phyloP scores from a whole-genome alignment of 2,888 invertebrate species.

The Cephus runcator region DNA sequence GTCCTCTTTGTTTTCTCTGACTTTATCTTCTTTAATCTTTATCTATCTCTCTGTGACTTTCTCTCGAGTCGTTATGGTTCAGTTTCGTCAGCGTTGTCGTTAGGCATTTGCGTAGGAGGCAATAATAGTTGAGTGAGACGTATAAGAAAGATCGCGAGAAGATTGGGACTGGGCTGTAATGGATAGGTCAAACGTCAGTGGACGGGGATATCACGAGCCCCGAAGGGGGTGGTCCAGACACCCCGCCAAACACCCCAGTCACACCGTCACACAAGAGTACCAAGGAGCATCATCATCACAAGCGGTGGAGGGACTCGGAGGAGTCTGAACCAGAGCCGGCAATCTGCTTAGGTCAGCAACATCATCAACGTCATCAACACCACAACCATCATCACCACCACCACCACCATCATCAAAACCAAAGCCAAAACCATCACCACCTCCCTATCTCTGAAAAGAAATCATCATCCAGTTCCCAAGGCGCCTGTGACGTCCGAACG shows the following conservation, averaged over 20 bases:
- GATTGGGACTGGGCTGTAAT: slow-evolving; percentile 64
- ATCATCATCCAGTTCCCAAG: slow-evolving; percentile 50
- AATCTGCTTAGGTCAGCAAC: slow-evolving; percentile 59
- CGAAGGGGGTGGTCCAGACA: slow-evolving; percentile 60
- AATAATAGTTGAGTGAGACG: slow-evolving; percentile 55
- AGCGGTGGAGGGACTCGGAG: slow-evolving; percentile 57
- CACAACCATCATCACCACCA: slow-evolving; percentile 67
- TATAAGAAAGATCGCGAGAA: slow-evolving; percentile 37
- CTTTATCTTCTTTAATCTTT: slow-evolving; percentile 5
- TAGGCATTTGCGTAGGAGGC: slow-evolving; percentile 61
- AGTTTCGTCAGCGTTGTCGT: slow-evolving; percentile 62
- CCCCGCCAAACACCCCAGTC: slow-evolving; percentile 64
- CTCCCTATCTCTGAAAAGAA: slow-evolving; percentile 57
- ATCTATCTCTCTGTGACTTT: background rate
- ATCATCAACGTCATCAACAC: slow-evolving; percentile 41
- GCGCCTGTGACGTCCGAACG: slow-evolving; percentile 47
- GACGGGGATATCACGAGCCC: slow-evolving; percentile 60
- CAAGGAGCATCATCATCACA: slow-evolving; percentile 38
- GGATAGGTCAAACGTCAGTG: slow-evolving; percentile 65
- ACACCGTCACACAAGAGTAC: slow-evolving; percentile 61
- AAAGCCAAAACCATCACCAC: slow-evolving; percentile 32
- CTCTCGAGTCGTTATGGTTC: slow-evolving; percentile 42
- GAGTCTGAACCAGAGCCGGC: slow-evolving; percentile 52
- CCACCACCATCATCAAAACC: slow-evolving; percentile 64
- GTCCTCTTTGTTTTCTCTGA: background rate